Evolutionary conservation across 2,113 vertebrate genomes (phyloP), one percentile per base, ranked within the genome.

Genomic region (Illadopsis cleaveri): DNA sequence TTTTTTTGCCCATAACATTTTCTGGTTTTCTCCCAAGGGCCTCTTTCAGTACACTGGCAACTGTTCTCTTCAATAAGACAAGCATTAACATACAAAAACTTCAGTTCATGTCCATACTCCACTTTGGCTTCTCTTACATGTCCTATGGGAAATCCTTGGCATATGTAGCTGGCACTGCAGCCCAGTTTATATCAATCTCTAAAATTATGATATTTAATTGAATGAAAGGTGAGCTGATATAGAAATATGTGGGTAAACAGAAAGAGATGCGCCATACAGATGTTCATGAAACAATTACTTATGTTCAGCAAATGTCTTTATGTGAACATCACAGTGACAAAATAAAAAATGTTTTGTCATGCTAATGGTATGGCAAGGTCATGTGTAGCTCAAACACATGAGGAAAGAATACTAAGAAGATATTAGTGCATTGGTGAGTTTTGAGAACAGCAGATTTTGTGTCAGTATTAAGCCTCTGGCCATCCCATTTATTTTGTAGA

Each of bases 101-200:
- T 54, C 50, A 23, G 22, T 42, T 44, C 0, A 0, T 48, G 17
- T 53, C 54, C 10, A 7, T 53, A 27, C 50, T 38, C 9, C 35
- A 53, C 20, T 79, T 88, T 18, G 17, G 3, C n/a, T 80, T 69
- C 23, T 79, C n/a, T 65, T 64, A 51, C 15, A 51, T 1, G 0
- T 5, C 11, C 9, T n/a, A 4, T 4, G 15, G 54, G 30, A 77
- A 85, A 42, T 66, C n/a, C 9, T 82, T 15, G 15, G 27, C 7
- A 3, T n/a, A 38, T 40, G 33, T 35, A 18, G 3, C 40, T 82
- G 1, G 0, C 38, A 25, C 33, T 58, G 38, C 45, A 31, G n/a
- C 23, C 23, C 50, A n/a, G 37, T 14, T 31, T 48, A 28, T 23
- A 42, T 30, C 8, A 21, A 17, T 15, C 30, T 66, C 51, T 81